These are phyloP conservation scores for Hymenochirus boettgeri DNA, from an alignment of 2,113 vertebrate species.

Conservation along the genomic window DNA sequence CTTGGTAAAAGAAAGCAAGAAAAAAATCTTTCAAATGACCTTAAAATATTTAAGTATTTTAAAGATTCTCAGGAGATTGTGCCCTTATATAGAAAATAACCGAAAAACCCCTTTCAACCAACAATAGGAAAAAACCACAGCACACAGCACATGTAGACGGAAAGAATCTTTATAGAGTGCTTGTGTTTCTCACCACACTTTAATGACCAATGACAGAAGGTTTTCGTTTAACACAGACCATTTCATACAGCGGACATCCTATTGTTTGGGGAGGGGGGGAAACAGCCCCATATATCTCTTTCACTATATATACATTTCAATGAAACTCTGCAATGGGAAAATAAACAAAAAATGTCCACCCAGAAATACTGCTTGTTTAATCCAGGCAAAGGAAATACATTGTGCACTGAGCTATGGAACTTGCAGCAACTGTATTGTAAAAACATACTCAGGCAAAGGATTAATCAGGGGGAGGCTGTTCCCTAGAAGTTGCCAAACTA, in stretches of 20 bases:
- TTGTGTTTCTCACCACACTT: conserved; percentile 25
- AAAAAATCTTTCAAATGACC: too few species aligned
- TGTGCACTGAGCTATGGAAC: conserved; percentile 3
- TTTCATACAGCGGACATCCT: conserved; percentile 8
- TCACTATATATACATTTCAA: too few species aligned
- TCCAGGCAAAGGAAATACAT: background rate
- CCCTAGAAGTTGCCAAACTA: too few species aligned
- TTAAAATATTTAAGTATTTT: too few species aligned
- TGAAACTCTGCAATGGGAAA: conserved; percentile 12
- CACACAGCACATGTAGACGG: background rate
- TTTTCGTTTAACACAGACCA: conserved; percentile 28
- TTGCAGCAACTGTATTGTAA: conserved; percentile 3
- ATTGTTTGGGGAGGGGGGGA: background rate
- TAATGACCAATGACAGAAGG: conserved; percentile 15
- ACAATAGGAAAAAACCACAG: background rate
- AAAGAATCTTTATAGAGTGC: conserved; percentile 30
- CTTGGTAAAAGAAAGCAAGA: too few species aligned
- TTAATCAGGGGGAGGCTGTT: too few species aligned
- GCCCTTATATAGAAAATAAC: too few species aligned
- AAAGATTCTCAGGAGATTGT: too few species aligned
- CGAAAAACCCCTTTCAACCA: too few species aligned
- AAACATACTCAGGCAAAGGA: background rate
- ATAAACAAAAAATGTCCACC: background rate
- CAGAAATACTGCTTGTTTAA: conserved; percentile 32
- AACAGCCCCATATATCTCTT: conserved; percentile 30